Conservation (phyloP, 2,888 invertebrate genomes). For the Ornithoptera priamus region DNA sequence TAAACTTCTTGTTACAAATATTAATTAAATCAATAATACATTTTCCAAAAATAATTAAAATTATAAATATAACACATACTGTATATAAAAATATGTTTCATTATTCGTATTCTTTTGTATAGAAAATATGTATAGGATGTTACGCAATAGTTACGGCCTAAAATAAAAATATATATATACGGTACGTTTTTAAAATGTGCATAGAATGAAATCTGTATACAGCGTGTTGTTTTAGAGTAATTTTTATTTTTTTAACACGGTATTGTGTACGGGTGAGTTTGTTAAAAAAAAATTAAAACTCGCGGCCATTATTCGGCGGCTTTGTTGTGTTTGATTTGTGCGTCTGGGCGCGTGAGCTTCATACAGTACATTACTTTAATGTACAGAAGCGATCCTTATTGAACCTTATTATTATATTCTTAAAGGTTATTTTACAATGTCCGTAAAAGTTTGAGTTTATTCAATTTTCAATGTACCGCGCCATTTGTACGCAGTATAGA, state of each 20-base stretch:
- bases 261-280: slow-evolving; percentile 69
- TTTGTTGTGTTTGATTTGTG: slow-evolving; percentile 74
- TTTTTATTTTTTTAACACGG: slow-evolving; percentile 61
- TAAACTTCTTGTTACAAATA: too few species aligned
- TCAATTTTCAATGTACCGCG: slow-evolving; percentile 60
- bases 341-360: slow-evolving; percentile 62
- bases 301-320: slow-evolving; percentile 63
- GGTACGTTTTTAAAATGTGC: too few species aligned
- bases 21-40: too few species aligned
- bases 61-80: too few species aligned
- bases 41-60: too few species aligned
- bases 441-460: slow-evolving; percentile 42
- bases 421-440: slow-evolving; percentile 42
- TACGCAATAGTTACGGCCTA: too few species aligned
- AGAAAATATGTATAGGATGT: too few species aligned
- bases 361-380: slow-evolving; percentile 48
- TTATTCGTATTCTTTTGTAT: too few species aligned
- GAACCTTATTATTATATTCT: slow-evolving; percentile 39
- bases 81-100: too few species aligned
- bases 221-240: too few species aligned
- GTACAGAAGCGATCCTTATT: slow-evolving; percentile 36
- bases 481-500: slow-evolving; percentile 53
- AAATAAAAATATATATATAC: too few species aligned
- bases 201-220: too few species aligned
- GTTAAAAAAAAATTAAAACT: slow-evolving; percentile 72